Conservation (phyloP, 2,113 vertebrate genomes). For the Corythoichthys haematopterus region DNA sequence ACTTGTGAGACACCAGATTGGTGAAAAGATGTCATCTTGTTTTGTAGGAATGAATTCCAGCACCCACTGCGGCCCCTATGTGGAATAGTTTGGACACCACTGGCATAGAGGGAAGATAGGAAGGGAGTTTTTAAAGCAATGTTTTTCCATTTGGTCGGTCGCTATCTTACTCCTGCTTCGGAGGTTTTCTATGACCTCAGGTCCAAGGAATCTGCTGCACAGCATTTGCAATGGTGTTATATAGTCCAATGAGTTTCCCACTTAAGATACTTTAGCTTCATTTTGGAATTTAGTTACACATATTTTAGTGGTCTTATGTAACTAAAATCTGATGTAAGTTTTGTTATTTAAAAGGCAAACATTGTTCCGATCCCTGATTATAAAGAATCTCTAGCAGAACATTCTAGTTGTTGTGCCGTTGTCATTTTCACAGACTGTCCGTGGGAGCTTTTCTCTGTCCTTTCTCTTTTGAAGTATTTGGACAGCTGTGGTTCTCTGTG, state of each 20-base stretch:
- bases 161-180: slow-evolving; percentile 35
- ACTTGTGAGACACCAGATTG: no score
- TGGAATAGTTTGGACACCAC: no score
- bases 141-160: slow-evolving; percentile 55
- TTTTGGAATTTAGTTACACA: neutral
- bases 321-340: neutral
- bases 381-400: neutral
- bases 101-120: no score
- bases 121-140: neutral
- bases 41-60: no score
- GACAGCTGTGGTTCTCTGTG: slow-evolving; percentile 69
- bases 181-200: slow-evolving; percentile 50
- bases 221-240: slow-evolving; percentile 28
- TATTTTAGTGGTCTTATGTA: neutral
- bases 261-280: neutral
- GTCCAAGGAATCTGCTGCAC: slow-evolving; percentile 55
- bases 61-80: no score
- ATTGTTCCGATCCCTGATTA: neutral
- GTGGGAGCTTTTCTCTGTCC: slow-evolving; percentile 9
- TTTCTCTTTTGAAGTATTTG: slow-evolving; percentile 58
- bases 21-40: no score
- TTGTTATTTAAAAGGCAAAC: neutral
- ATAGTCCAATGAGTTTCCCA: neutral
- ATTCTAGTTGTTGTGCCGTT: neutral
- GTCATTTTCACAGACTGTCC: neutral